Evolutionary conservation across 2,888 invertebrate species (phyloP), one percentile per base, ranked within the genome.

Genomic region (Galerucella calmariensis): DNA sequence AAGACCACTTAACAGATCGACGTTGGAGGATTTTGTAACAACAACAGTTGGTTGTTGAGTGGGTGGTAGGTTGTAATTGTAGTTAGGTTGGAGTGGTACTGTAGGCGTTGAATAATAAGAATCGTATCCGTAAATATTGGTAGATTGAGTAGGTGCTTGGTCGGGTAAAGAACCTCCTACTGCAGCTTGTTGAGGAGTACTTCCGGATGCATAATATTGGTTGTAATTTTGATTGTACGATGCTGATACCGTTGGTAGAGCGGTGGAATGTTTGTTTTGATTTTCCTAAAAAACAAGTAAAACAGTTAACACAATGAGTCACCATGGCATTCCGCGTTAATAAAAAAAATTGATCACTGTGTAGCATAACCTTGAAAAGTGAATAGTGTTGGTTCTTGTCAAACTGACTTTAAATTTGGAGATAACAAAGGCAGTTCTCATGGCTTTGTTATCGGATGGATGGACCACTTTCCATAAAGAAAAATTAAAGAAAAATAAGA

Each of bases 1-100:
- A 63, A 95, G 90, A 67, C 93, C 95, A 0, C 94, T 92, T 9
- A 95, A 86, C 48, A 95, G 88, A 87, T 95, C 95, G 67, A 87
- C 79, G 72, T 86, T 87, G 48, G 86, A 86, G 71, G 83, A 82
- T 74, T 82, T 81, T 12, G 79, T 78, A 6, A 75, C 48, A 9
- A 61, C 53, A 11, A 16, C 53, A 62, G 65, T 46, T 58, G 58
- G 67, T 35, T 67, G 73, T 27, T 69, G 70, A 46, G 27, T 9
- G 27, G 67, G 69, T 65, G 56, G 9, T n/a, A 44, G 41, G 20
- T 53, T 71, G 41, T 71, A 65, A 56, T 41, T 71, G 46, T 58
- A 53, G 46, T 12, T 69, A 24, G 69, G 35, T 35, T 67, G 66
- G 9, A 27, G 5, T 14, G 44, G 41, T 41, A 14, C 59, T 16